These are phyloP conservation scores for Aproaerema taeniolella DNA, from an alignment of 2,888 invertebrate species.

Conservation along the genomic window DNA sequence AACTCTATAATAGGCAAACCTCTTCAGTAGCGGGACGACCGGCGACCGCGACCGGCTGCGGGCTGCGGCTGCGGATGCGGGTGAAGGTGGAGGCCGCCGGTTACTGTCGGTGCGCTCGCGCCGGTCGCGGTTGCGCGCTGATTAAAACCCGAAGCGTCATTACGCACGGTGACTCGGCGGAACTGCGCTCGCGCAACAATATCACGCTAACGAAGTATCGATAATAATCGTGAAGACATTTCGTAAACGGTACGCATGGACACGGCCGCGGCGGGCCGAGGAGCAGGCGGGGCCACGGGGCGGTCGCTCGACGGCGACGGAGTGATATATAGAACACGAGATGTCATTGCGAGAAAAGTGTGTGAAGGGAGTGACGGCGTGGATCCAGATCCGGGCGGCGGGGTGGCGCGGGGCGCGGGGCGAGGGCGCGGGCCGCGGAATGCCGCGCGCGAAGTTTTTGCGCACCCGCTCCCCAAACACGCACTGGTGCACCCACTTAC, in stretches of 20 bases:
- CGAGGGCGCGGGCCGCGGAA: slow-evolving; percentile 12
- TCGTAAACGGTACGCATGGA: too few species aligned
- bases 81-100: not conserved
- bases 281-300: too few species aligned
- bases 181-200: not conserved
- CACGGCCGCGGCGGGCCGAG: too few species aligned
- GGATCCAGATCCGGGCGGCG: not conserved
- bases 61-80: not conserved
- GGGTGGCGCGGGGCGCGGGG: slow-evolving; percentile 6
- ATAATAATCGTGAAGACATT: too few species aligned
- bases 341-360: too few species aligned
- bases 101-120: slow-evolving; percentile 7
- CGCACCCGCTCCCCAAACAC: slow-evolving; percentile 18
- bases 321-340: too few species aligned
- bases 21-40: not conserved
- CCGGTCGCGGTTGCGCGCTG: too few species aligned
- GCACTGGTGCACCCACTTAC: slow-evolving; percentile 4
- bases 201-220: not conserved
- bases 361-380: too few species aligned
- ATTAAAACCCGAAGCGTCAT: too few species aligned
- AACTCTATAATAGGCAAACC: not conserved
- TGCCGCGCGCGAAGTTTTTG: slow-evolving; percentile 26
- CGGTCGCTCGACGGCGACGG: not conserved
- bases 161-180: slow-evolving; percentile 37
- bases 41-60: not conserved